These are phyloP conservation scores for Drosophila atripex DNA, from an alignment of 2,888 invertebrate species.

Conservation along the genomic window DNA sequence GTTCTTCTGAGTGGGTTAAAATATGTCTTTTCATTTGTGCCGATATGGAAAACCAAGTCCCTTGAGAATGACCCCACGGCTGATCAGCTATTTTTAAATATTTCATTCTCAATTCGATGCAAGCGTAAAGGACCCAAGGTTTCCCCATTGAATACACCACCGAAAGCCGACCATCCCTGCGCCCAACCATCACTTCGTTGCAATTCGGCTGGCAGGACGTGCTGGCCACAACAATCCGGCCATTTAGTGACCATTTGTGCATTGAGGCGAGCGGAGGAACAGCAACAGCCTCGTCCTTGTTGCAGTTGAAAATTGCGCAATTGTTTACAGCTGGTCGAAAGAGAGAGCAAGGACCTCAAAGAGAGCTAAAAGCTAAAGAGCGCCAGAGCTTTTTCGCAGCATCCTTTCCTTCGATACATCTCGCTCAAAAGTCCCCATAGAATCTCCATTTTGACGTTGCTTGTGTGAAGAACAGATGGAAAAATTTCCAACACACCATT, in stretches of 20 bases:
- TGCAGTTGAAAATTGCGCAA: constrained; percentile 66
- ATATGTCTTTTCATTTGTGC: constrained; percentile 7
- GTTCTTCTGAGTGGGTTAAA: constrained; percentile 82
- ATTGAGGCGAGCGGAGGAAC: constrained; percentile 39
- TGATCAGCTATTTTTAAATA: background rate
- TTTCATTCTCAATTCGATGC: background rate
- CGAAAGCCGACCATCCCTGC: constrained; percentile 1
- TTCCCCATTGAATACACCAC: constrained; percentile 18
- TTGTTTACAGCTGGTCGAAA: constrained; percentile 26
- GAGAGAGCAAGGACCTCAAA: constrained; percentile 23
- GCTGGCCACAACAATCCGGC: constrained; percentile 36
- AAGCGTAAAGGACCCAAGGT: constrained; percentile 1
- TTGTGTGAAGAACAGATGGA: constrained; percentile 48
- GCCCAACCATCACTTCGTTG: constrained; percentile 6
- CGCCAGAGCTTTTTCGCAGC: constrained; percentile 45
- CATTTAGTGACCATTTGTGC: constrained; percentile 67
- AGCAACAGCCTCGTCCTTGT: constrained; percentile 43
- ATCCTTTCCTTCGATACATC: constrained; percentile 41
- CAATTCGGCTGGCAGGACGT: constrained; percentile 21
- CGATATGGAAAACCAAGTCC: too few species aligned
- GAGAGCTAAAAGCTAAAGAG: constrained; percentile 33
- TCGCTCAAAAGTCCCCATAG: constrained; percentile 44
- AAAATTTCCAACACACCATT: constrained; percentile 45
- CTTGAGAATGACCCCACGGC: too few species aligned
- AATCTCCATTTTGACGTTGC: constrained; percentile 55